phyloP scores from a whole-genome alignment of 2,888 invertebrate species.

The Zootermopsis nevadensis region DNA sequence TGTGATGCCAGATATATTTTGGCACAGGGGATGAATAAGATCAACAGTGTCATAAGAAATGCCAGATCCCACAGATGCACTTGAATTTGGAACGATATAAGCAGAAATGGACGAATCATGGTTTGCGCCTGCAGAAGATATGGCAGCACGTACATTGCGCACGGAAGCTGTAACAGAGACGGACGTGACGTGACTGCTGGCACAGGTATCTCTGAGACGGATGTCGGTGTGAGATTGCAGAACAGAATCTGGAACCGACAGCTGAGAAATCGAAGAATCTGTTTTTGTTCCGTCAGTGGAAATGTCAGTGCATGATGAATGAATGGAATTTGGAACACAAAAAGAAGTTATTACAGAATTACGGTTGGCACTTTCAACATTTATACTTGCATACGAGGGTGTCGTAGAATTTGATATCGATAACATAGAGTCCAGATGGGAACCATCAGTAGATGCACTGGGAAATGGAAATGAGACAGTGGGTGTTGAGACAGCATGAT shows the following conservation, averaged over 20 bases:
- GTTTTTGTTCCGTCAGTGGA: not conserved
- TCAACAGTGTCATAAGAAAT: not conserved
- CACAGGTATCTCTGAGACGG: not conserved
- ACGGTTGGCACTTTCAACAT: not conserved
- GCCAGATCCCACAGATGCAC: no score
- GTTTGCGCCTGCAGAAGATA: not conserved
- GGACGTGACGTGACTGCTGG: not conserved
- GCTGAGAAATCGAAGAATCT: not conserved
- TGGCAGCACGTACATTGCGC: no score
- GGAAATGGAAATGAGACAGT: not conserved
- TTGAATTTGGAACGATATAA: not conserved
- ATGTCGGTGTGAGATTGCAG: not conserved
- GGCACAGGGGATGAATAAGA: not conserved
- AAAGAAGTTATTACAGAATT: not conserved
- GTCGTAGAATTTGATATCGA: not conserved
- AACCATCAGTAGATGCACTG: not conserved
- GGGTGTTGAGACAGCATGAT: not conserved
- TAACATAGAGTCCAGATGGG: not conserved
- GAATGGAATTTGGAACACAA: no score
- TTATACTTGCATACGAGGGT: not conserved
- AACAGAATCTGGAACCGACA: no score
- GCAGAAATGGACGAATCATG: not conserved
- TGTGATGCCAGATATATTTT: not conserved
- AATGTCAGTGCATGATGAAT: not conserved
- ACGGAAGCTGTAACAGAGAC: not conserved